A percentile compares a stretch with the other conserved stretches of the same genome.
Conservation (phyloP, 2,113 vertebrate genomes). For the Anser brachyrhynchus region DNA sequence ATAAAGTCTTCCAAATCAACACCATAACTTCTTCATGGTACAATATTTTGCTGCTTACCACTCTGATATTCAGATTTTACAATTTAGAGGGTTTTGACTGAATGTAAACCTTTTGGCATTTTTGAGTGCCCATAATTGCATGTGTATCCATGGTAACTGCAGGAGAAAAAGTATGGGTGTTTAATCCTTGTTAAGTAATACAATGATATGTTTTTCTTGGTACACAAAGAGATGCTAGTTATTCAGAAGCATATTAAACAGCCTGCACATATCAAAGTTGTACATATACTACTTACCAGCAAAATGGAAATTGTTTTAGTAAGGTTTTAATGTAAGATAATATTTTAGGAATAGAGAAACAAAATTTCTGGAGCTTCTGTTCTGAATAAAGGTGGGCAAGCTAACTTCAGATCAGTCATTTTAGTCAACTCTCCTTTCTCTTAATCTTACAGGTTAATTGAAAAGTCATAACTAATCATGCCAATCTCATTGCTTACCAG, state of each 20-base stretch:
- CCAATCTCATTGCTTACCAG: not conserved
- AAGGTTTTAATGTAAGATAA: not conserved
- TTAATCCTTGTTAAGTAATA: slow-evolving; percentile 26
- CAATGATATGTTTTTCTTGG: not conserved
- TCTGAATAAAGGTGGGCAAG: not conserved
- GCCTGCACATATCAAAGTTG: not conserved
- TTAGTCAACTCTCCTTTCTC: not conserved
- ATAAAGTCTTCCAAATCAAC: not conserved
- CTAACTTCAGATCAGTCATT: not conserved
- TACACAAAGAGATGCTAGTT: slow-evolving; percentile 14
- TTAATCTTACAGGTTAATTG: not conserved
- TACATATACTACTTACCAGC: not conserved
- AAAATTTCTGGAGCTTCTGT: not conserved
- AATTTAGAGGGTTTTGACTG: not conserved
- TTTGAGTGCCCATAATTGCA: slow-evolving; percentile 10
- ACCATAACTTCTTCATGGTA: not conserved
- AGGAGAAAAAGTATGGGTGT: not conserved
- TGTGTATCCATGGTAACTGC: slow-evolving; percentile 54
- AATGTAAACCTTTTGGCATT: slow-evolving; percentile 22
- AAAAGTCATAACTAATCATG: not conserved
- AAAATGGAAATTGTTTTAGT: not conserved
- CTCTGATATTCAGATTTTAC: not conserved
- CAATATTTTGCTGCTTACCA: not conserved
- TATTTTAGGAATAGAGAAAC: not conserved
- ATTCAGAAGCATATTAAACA: not conserved